Base-by-base conservation (phyloP, 2,888 invertebrate species). In the Litoditis marina region DNA sequence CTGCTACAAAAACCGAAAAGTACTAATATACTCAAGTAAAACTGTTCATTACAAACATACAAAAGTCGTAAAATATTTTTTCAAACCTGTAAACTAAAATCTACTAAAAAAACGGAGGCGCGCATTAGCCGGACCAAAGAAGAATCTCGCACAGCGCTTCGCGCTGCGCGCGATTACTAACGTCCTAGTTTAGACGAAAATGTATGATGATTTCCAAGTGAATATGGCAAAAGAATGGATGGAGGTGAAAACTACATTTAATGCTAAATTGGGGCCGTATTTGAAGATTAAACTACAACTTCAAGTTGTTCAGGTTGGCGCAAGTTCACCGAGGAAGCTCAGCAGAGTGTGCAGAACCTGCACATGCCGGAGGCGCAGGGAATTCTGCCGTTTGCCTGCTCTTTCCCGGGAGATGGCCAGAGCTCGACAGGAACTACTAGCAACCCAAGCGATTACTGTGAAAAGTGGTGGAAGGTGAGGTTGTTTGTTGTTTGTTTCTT, bases 381-480 rank as follows among this genome's bases (percentile, higher is more conserved):
- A 25, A 61, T 61, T 55, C 54, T 61, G 0, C 61, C 61, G 25
- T 61, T 55, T 32, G 55, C 55, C 27, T 61, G 61, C n/a, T 28
- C 39, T 8, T 34, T 47, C 31, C 49, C 53, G 13, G 51, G 50
- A 28, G 36, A 59, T 28, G 28, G n/a, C 6, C 22, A 28, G 6
- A 50, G 27, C n/a, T n/a, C 50, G 2, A 19, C 19, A 8, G 44
- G 44, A 8, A 25, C 19, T 22, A 27, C 28, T n/a, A 28, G 50
- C n/a, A 27, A 50, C 28, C 13, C 13, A 39, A 50, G 27, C 25
- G 30, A 50, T 6, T 61, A 61, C 39, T 61, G 61, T 28, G 50
- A 61, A 2, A 19, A 30, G n/a, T 61, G 61, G 61, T 61, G 61
- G 61, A 27, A 61, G 61, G 61, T 61, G 19, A 19, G 42, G n/a